Conservation (phyloP, 2,888 invertebrate genomes). For the Cyclophora punctaria region DNA sequence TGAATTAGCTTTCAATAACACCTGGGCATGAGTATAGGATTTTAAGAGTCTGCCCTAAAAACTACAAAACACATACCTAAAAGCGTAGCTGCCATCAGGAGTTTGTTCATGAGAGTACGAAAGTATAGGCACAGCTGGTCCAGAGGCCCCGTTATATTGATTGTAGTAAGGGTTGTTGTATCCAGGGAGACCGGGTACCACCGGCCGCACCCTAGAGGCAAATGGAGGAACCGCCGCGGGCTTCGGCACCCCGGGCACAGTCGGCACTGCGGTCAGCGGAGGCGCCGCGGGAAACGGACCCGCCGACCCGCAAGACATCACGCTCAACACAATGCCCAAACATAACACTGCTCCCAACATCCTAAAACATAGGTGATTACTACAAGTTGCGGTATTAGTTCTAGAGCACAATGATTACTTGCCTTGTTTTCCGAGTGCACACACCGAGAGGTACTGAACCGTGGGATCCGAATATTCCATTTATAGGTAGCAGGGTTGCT, state of each 20-base stretch:
- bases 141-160: conserved; percentile 29
- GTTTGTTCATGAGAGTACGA: conserved; percentile 71
- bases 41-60: too few species aligned
- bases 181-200: conserved; percentile 22
- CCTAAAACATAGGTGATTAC: conserved; percentile 18
- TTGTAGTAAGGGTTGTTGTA: conserved; percentile 42
- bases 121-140: conserved; percentile 65
- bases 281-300: conserved; percentile 19
- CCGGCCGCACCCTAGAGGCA: conserved; percentile 20
- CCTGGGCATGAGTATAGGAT: too few species aligned
- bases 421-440: conserved; percentile 36
- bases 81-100: conserved; percentile 77
- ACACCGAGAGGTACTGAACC: conserved; percentile 51
- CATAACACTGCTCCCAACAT: conserved; percentile 19
- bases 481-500: conserved; percentile 62
- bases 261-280: conserved; percentile 16
- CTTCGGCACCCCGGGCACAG: conserved; percentile 13
- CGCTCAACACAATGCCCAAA: conserved; percentile 22
- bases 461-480: conserved; percentile 60
- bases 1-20: too few species aligned
- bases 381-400: too few species aligned
- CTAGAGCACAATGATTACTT: conserved; percentile 2
- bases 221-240: conserved; percentile 19
- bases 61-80: conserved; percentile 39
- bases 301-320: conserved; percentile 11